phyloP scores from a whole-genome alignment of 2,888 invertebrate genomes.

The Agonopterix arenella region DNA sequence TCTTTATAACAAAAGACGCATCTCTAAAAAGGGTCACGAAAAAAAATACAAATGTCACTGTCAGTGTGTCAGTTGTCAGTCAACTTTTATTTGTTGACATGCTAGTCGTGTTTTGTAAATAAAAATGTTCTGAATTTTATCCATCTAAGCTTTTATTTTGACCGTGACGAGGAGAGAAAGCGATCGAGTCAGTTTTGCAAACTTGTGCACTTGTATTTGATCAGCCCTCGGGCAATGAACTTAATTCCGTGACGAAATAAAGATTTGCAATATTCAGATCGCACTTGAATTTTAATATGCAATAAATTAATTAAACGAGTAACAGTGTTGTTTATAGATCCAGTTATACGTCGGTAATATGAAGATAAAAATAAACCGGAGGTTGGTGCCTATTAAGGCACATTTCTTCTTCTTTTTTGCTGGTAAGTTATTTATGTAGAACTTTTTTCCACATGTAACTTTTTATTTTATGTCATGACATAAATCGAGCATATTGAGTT shows the following conservation, averaged over 20 bases:
- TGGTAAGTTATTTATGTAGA: constrained; percentile 80
- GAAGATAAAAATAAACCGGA: constrained; percentile 80
- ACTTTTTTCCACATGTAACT: too few species aligned
- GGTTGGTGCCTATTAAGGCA: constrained; percentile 87
- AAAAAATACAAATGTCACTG: not conserved
- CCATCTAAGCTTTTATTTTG: constrained; percentile 8
- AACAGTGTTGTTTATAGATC: not conserved
- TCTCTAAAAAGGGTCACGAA: not conserved
- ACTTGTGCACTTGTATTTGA: too few species aligned
- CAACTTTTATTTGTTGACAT: not conserved
- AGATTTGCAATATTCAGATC: not conserved
- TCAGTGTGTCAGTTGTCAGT: too few species aligned
- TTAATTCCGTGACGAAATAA: not conserved
- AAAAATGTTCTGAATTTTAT: constrained; percentile 6
- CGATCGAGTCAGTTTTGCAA: constrained; percentile 9
- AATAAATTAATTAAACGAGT: not conserved
- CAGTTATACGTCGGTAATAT: constrained; percentile 23
- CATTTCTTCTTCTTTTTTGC: constrained; percentile 94
- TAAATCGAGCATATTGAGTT: too few species aligned
- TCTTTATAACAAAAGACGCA: not conserved
- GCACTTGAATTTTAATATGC: too few species aligned
- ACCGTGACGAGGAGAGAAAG: constrained; percentile 16
- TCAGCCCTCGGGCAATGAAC: not conserved
- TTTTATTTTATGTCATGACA: too few species aligned
- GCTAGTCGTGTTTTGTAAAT: constrained; percentile 10